These are phyloP conservation scores for Delia radicum DNA, from an alignment of 1,140 invertebrate genomes.

Conservation along the genomic window DNA sequence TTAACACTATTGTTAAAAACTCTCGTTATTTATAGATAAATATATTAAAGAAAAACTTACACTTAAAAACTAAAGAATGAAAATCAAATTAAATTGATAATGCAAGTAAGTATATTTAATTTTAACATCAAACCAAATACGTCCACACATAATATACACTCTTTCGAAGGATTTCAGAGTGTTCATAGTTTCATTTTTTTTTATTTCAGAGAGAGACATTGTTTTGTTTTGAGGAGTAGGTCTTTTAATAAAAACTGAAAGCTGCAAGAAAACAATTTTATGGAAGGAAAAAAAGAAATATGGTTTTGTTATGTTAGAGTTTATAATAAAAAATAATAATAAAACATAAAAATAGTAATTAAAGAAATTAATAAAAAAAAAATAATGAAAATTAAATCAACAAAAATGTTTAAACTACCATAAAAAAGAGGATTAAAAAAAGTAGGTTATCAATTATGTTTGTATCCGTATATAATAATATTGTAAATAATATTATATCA, in stretches of 20 bases:
- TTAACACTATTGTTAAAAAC: background rate
- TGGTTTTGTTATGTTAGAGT: conserved; percentile 12
- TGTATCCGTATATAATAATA: background rate
- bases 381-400: background rate
- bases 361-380: background rate
- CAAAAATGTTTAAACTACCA: background rate
- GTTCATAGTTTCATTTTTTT: background rate
- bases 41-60: background rate
- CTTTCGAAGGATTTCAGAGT: background rate
- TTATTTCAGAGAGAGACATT: background rate
- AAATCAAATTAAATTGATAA: conserved; percentile 1
- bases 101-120: background rate
- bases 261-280: conserved; percentile 16
- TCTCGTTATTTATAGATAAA: background rate
- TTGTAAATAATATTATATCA: background rate
- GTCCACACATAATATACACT: background rate
- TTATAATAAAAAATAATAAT: conserved; percentile 5
- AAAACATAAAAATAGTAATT: background rate
- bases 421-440: background rate
- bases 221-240: background rate
- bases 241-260: background rate
- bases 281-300: conserved; percentile 21
- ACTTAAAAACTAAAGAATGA: background rate
- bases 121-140: background rate
- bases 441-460: background rate